Conservation (phyloP, 2,797 vertebrate genomes). For the Hapalemur alaotrensis region DNA sequence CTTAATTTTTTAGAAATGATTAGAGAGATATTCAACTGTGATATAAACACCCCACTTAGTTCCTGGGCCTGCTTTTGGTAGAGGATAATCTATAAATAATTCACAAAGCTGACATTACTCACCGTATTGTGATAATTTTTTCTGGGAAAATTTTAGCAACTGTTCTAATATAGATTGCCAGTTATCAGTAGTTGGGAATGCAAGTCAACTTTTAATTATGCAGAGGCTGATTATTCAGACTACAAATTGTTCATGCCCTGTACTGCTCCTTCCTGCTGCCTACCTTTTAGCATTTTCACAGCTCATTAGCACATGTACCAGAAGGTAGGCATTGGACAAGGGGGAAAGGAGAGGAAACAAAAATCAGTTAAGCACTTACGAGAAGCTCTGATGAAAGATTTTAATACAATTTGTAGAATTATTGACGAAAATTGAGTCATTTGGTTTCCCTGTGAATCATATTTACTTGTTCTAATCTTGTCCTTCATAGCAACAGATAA, state of each 20-base stretch:
- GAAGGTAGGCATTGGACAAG: conserved; percentile 20
- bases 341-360: not conserved
- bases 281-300: conserved; percentile 62
- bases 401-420: conserved; percentile 56
- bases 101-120: conserved; percentile 70
- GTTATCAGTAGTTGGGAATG: conserved; percentile 67
- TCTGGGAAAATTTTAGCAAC: conserved; percentile 71
- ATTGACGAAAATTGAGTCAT: conserved; percentile 63
- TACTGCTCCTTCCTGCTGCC: conserved; percentile 65
- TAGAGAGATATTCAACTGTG: conserved; percentile 59
- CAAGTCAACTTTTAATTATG: conserved; percentile 75
- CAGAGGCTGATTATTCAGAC: conserved; percentile 67
- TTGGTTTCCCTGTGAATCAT: conserved; percentile 59
- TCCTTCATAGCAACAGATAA: conserved; percentile 59
- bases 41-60: conserved; percentile 54
- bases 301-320: conserved; percentile 65
- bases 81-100: conserved; percentile 72
- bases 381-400: conserved; percentile 57
- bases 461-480: conserved; percentile 50
- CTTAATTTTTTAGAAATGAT: conserved; percentile 71
- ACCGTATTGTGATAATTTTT: conserved; percentile 61
- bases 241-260: conserved; percentile 49
- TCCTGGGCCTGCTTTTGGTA: conserved; percentile 53
- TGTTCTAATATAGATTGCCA: conserved; percentile 69
- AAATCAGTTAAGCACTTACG: conserved; percentile 38